phyloP scores from a whole-genome alignment of 1,140 invertebrate species.

The Zeugodacus cucurbitae region DNA sequence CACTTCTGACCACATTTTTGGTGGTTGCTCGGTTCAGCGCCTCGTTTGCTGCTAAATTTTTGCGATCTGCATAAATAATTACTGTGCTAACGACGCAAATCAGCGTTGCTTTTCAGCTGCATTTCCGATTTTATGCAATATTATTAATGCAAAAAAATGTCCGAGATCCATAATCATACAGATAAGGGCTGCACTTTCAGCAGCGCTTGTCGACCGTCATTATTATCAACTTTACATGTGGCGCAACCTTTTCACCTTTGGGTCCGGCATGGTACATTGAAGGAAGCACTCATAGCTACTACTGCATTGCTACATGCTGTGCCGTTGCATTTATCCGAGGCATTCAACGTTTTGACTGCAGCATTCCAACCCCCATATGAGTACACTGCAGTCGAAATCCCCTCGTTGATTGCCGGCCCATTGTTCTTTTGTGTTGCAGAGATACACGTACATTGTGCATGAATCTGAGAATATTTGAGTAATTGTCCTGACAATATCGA shows the following conservation, averaged over 20 bases:
- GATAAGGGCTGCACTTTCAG: neutral
- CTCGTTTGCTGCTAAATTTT: neutral
- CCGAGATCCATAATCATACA: too few species aligned
- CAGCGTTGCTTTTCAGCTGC: neutral
- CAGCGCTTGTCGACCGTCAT: neutral
- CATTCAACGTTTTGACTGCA: neutral
- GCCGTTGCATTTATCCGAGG: constrained; percentile 20
- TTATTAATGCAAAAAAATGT: too few species aligned
- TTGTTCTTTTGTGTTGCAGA: neutral
- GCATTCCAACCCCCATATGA: neutral
- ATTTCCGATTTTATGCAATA: neutral
- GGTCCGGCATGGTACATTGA: neutral
- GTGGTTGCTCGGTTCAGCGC: neutral
- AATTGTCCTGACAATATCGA: constrained; percentile 1
- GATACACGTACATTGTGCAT: neutral
- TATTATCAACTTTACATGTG: constrained; percentile 8
- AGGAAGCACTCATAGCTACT: neutral
- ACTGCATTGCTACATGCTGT: constrained; percentile 11
- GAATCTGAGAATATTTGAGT: neutral
- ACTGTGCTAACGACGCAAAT: neutral
- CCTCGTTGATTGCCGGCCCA: neutral
- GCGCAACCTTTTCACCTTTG: constrained; percentile 3
- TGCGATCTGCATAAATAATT: neutral
- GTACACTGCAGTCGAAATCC: neutral
- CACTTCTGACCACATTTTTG: neutral